These are phyloP conservation scores for Cylas formicarius DNA, from an alignment of 1,140 invertebrate genomes.

Conservation along the genomic window DNA sequence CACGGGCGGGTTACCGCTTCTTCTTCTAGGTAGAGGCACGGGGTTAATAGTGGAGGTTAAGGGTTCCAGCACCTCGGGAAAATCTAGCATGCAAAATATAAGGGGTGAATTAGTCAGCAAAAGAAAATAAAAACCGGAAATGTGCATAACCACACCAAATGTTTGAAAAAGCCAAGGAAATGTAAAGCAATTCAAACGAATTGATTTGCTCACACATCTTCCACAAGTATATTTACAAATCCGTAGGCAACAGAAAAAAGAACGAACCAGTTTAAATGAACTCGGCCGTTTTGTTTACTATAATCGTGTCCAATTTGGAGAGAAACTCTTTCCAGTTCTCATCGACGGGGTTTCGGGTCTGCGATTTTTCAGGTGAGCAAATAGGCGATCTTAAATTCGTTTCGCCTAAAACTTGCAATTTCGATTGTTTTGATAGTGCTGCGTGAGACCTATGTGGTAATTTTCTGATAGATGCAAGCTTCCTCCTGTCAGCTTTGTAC, in stretches of 20 bases:
- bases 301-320: conserved; percentile 28
- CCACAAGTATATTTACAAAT: background rate
- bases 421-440: no score
- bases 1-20: conserved; percentile 13
- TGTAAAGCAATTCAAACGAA: no score
- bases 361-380: background rate
- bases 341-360: conserved; percentile 9
- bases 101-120: conserved; percentile 29
- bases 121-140: conserved; percentile 7
- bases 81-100: conserved; percentile 40
- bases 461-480: no score
- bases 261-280: conserved; percentile 17
- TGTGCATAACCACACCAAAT: background rate
- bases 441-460: no score
- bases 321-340: conserved; percentile 31
- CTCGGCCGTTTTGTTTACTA: conserved; percentile 21
- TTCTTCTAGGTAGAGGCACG: conserved; percentile 23
- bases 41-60: conserved; percentile 26
- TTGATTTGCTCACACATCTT: background rate
- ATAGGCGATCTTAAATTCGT: no score
- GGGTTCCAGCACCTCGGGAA: conserved; percentile 24
- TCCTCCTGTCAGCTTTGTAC: no score
- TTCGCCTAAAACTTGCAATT: no score
- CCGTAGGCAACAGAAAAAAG: background rate
- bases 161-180: background rate